These are phyloP conservation scores for Harpegnathos saltator DNA, from an alignment of 1,140 invertebrate genomes.

Conservation along the genomic window DNA sequence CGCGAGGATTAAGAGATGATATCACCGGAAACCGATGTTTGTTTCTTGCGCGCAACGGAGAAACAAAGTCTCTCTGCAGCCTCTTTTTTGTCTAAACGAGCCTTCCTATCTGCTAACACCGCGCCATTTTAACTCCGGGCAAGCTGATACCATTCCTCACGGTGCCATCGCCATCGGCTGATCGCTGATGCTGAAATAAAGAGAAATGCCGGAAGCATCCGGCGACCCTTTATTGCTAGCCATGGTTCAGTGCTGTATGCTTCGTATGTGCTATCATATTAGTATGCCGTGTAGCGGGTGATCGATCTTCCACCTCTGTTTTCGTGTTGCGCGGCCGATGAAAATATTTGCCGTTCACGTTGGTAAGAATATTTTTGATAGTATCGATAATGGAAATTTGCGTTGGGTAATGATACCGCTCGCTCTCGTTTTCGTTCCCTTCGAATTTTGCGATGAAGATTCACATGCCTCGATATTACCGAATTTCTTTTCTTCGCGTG, in stretches of 20 bases:
- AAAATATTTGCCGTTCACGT: constrained; percentile 2
- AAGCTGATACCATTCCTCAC: constrained; percentile 20
- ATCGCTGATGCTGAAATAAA: constrained; percentile 72
- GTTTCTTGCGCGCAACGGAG: constrained; percentile 18
- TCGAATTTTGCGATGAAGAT: not conserved
- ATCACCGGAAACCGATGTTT: not conserved
- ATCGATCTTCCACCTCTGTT: constrained; percentile 27
- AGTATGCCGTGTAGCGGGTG: not conserved
- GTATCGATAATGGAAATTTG: not conserved
- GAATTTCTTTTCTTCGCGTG: not conserved
- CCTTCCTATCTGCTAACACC: constrained; percentile 33
- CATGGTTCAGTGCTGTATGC: not conserved
- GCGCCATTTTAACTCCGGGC: constrained; percentile 20
- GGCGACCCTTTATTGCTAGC: constrained; percentile 63
- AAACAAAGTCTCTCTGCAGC: not conserved
- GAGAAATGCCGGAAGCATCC: constrained; percentile 59
- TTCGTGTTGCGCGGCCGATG: not conserved
- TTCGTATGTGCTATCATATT: constrained; percentile 18
- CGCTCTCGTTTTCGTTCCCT: not conserved
- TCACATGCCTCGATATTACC: not conserved
- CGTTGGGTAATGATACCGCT: not conserved
- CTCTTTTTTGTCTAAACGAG: constrained; percentile 49
- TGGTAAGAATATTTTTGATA: not conserved
- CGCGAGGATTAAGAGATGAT: not conserved
- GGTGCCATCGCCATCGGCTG: constrained; percentile 32